Evolutionary conservation across 1,140 invertebrate genomes (phyloP).

Genomic region (Temnothorax curvispinosus): DNA sequence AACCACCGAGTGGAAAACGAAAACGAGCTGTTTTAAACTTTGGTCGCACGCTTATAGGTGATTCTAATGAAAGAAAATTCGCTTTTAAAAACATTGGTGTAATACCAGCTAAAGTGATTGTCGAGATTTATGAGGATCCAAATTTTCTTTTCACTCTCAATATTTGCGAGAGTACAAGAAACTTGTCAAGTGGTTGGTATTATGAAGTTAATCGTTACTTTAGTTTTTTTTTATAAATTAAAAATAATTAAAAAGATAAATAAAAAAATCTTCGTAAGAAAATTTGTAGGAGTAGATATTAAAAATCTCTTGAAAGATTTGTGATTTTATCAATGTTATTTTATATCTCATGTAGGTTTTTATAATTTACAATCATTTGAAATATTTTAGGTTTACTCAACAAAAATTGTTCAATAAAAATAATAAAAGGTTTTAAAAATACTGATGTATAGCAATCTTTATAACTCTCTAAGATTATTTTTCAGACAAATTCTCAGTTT

Average conservation of each 20-base stretch:
- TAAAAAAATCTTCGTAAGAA: neutral
- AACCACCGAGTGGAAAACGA: conserved; percentile 61
- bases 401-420: neutral
- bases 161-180: neutral
- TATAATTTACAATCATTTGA: neutral
- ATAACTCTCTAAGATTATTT: neutral
- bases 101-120: conserved; percentile 71
- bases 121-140: conserved; percentile 69
- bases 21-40: conserved; percentile 67
- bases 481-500: neutral
- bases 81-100: conserved; percentile 75
- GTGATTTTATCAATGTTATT: neutral
- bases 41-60: conserved; percentile 68
- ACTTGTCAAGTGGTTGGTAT: neutral
- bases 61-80: conserved; percentile 59
- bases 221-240: neutral
- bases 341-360: neutral
- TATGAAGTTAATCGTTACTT: neutral
- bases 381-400: neutral
- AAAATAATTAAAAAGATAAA: neutral
- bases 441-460: neutral
- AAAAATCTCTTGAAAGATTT: neutral
- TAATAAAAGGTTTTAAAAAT: neutral
- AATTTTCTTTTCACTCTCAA: conserved; percentile 51
- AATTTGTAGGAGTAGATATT: neutral